Evolutionary conservation across 2,888 invertebrate genomes (phyloP).

Genomic region (Drosophila hamatofila): DNA sequence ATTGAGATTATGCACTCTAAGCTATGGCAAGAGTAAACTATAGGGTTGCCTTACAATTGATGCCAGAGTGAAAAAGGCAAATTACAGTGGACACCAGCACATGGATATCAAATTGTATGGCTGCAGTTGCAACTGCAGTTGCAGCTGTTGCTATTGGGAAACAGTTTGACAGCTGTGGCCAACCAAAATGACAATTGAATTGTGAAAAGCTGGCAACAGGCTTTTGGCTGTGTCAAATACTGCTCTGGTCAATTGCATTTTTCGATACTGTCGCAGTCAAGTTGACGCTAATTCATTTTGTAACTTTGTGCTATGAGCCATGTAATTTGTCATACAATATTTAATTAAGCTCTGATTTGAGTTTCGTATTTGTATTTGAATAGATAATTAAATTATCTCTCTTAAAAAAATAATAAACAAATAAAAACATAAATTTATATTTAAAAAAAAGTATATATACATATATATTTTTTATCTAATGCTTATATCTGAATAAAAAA

Average conservation of each 20-base stretch:
- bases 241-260: background rate
- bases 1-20: conserved; percentile 62
- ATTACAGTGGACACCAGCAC: conserved; percentile 55
- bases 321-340: background rate
- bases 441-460: background rate
- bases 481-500: too few relatives aligned
- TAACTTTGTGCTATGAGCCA: background rate
- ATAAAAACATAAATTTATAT: too few relatives aligned
- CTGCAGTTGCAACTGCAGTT: background rate
- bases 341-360: background rate
- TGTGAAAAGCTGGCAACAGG: background rate
- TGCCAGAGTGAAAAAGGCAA: conserved; percentile 53
- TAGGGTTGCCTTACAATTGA: conserved; percentile 36
- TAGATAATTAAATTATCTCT: background rate
- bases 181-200: conserved; percentile 8
- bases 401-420: too few relatives aligned
- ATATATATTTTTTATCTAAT: too few relatives aligned
- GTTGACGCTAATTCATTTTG: background rate
- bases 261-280: background rate
- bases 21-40: conserved; percentile 49
- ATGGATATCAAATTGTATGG: conserved; percentile 24
- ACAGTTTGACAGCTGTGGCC: conserved; percentile 7
- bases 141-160: background rate
- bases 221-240: background rate
- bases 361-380: background rate